These are phyloP conservation scores for Cygnus olor DNA, from an alignment of 2,797 vertebrate species.

Conservation along the genomic window DNA sequence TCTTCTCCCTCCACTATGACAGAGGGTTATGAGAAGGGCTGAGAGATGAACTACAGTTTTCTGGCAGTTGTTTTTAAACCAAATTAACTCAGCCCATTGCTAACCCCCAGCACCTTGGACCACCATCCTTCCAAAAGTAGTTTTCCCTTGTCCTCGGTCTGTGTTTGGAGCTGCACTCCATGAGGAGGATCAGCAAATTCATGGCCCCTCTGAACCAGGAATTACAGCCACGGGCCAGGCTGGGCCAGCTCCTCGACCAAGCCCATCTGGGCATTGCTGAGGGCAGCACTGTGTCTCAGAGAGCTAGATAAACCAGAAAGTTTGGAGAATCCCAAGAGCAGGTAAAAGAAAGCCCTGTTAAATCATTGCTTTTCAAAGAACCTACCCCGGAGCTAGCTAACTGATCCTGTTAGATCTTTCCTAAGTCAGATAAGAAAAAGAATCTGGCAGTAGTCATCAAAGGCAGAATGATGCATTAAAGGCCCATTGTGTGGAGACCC, in stretches of 20 bases:
- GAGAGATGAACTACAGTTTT: not conserved
- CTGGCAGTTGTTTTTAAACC: not conserved
- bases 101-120: not conserved
- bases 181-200: not conserved
- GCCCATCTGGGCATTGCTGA: not conserved
- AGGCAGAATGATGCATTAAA: slow-evolving; percentile 23
- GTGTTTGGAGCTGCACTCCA: not conserved
- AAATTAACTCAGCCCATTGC: not conserved
- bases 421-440: slow-evolving; percentile 58
- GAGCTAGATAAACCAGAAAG: slow-evolving; percentile 45
- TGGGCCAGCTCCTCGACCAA: not conserved
- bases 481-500: slow-evolving; percentile 30
- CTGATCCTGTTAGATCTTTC: slow-evolving; percentile 65
- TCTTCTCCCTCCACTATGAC: not conserved
- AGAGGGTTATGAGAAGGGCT: not conserved
- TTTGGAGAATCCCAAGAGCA: slow-evolving; percentile 20
- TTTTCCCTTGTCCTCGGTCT: not conserved
- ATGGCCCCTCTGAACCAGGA: not conserved
- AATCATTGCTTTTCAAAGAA: slow-evolving; percentile 70
- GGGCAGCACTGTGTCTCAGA: not conserved
- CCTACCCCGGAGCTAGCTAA: slow-evolving; percentile 51
- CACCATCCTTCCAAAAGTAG: not conserved
- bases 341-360: slow-evolving; percentile 51
- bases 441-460: slow-evolving; percentile 66
- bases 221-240: not conserved